A percentile compares a stretch with the other conserved stretches of the same genome.
phyloP scores from a whole-genome alignment of 2,888 invertebrate species.

The Hydraecia micacea region DNA sequence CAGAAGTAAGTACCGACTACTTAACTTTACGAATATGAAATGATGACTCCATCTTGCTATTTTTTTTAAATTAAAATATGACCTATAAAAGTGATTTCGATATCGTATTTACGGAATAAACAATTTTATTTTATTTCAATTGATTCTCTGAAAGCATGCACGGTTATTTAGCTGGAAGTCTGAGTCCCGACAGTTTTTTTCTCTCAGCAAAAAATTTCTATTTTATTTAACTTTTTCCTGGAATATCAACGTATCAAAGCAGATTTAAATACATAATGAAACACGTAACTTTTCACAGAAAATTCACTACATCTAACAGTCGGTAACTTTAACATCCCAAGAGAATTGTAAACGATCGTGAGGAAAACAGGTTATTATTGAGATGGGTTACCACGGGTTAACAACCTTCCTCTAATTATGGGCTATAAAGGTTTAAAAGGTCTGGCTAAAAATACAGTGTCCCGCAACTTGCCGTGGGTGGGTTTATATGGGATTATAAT shows the following conservation, averaged over 20 bases:
- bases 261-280: conserved; percentile 8
- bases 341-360: conserved; percentile 38
- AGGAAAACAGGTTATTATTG: conserved; percentile 57
- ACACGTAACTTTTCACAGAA: conserved; percentile 27
- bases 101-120: neutral
- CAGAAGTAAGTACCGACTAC: too few species aligned
- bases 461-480: conserved; percentile 15
- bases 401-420: conserved; percentile 58
- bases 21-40: too few species aligned
- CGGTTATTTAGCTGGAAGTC: neutral
- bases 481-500: neutral
- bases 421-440: conserved; percentile 55
- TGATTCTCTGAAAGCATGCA: neutral
- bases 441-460: conserved; percentile 50
- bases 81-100: too few species aligned
- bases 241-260: neutral
- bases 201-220: neutral
- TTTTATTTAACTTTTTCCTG: neutral
- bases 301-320: conserved; percentile 18
- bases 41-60: too few species aligned
- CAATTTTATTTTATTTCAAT: neutral
- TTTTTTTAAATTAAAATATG: too few species aligned
- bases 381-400: conserved; percentile 58
- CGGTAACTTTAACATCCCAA: conserved; percentile 39
- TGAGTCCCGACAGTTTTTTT: neutral